A percentile compares a stretch with the other conserved stretches of the same genome.
These are phyloP conservation scores for Bombus huntii DNA, from an alignment of 1,140 invertebrate genomes.

Conservation along the genomic window DNA sequence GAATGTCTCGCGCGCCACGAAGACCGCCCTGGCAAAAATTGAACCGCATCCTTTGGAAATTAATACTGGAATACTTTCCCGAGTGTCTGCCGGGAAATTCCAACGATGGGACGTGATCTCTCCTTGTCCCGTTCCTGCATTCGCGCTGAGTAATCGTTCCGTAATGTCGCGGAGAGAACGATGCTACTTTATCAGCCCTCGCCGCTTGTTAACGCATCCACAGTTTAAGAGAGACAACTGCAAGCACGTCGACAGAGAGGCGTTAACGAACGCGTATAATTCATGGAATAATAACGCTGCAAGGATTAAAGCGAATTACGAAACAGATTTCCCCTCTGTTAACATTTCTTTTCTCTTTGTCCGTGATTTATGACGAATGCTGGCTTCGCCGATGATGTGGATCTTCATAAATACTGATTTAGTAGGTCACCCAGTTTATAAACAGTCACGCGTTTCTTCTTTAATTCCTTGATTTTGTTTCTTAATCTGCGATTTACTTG, in stretches of 20 bases:
- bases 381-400: too few species aligned
- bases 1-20: neutral
- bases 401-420: too few species aligned
- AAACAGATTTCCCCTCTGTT: neutral
- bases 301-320: neutral
- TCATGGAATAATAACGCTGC: neutral
- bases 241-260: neutral
- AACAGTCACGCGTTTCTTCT: neutral
- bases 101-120: slow-evolving; percentile 9
- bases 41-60: slow-evolving; percentile 12
- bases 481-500: too few species aligned
- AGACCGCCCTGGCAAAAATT: neutral
- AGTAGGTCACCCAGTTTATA: too few species aligned
- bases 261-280: neutral
- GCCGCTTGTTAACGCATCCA: neutral
- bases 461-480: too few species aligned
- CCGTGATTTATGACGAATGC: neutral
- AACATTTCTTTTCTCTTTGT: neutral
- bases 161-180: slow-evolving; percentile 8
- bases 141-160: slow-evolving; percentile 17
- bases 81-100: slow-evolving; percentile 13
- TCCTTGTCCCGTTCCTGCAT: neutral
- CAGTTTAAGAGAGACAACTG: neutral
- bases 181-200: slow-evolving; percentile 2
- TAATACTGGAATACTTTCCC: slow-evolving; percentile 13